phyloP scores from a whole-genome alignment of 2,888 invertebrate species.

The Latrodectus hesperus region DNA sequence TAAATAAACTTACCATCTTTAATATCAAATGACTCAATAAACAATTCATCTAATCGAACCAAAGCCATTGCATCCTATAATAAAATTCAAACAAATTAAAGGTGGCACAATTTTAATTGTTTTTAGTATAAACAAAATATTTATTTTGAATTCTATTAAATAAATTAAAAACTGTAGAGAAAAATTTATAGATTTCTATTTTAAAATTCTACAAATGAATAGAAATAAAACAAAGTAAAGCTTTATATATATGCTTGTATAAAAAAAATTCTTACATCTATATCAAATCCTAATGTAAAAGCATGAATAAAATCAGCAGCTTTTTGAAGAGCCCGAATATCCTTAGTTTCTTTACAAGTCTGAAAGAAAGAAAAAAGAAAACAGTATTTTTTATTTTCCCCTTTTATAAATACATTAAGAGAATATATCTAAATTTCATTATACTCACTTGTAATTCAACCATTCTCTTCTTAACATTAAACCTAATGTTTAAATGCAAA shows the following conservation, averaged over 20 bases:
- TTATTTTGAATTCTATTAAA: too few species aligned
- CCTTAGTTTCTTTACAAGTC: constrained; percentile 82
- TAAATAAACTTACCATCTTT: constrained; percentile 80
- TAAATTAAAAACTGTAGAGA: background rate
- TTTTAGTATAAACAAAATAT: too few species aligned
- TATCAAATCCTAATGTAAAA: constrained; percentile 95
- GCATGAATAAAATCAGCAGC: constrained; percentile 99
- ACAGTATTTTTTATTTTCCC: too few species aligned
- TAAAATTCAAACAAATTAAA: constrained; percentile 4
- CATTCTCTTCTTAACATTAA: constrained; percentile 91
- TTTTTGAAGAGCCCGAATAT: constrained; percentile 94
- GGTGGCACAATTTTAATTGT: background rate
- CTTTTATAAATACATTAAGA: too few species aligned
- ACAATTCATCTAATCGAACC: constrained; percentile 94
- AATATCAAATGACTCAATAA: constrained; percentile 97
- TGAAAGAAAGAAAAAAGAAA: constrained; percentile 70
- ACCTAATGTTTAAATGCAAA: constrained; percentile 92
- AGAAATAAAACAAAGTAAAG: background rate
- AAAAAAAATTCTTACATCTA: constrained; percentile 78
- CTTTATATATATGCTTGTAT: background rate
- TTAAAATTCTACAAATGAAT: background rate
- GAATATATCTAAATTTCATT: too few species aligned
- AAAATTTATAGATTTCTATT: too few species aligned
- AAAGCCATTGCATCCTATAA: constrained; percentile 90
- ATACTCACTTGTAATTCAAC: constrained; percentile 85